Percentiles rank a stretch among this genome's conserved stretches.
These are phyloP conservation scores for Glaucomys volans DNA, from an alignment of 2,113 vertebrate species.

Conservation along the genomic window DNA sequence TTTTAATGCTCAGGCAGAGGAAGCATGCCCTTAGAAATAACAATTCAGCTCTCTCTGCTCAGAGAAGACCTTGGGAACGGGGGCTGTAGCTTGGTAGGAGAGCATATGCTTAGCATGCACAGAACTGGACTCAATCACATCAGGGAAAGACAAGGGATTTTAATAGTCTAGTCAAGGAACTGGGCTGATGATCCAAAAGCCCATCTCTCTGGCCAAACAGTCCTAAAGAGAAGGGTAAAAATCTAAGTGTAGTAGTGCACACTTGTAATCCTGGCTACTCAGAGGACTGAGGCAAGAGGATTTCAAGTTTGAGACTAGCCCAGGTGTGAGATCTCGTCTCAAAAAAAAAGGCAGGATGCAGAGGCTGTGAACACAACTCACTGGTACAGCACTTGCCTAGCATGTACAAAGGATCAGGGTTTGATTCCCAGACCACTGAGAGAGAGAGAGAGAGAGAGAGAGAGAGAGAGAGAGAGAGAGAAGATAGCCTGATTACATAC, in stretches of 20 bases:
- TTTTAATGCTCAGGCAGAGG: neutral
- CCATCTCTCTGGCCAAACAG: neutral
- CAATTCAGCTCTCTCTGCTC: neutral
- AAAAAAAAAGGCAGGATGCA: no score
- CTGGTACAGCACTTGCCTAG: no score
- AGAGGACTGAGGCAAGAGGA: no score
- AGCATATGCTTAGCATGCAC: neutral
- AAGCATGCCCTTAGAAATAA: slow-evolving; percentile 3
- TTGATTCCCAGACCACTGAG: no score
- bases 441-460: no score
- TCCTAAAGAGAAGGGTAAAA: neutral
- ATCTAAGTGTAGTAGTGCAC: neutral
- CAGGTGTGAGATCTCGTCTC: no score
- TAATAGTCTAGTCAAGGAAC: neutral
- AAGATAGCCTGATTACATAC: neutral
- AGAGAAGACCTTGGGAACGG: neutral
- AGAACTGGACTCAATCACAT: neutral
- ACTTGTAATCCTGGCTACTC: no score
- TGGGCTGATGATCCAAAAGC: neutral
- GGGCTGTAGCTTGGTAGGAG: neutral
- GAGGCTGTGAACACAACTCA: no score
- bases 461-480: neutral
- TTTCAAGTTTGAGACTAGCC: no score
- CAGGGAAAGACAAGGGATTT: neutral
- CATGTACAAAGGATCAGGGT: no score